Evolutionary conservation across 2,113 vertebrate species (phyloP), one percentile per base, ranked within the genome.

Genomic region (Semicossyphus pulcher): DNA sequence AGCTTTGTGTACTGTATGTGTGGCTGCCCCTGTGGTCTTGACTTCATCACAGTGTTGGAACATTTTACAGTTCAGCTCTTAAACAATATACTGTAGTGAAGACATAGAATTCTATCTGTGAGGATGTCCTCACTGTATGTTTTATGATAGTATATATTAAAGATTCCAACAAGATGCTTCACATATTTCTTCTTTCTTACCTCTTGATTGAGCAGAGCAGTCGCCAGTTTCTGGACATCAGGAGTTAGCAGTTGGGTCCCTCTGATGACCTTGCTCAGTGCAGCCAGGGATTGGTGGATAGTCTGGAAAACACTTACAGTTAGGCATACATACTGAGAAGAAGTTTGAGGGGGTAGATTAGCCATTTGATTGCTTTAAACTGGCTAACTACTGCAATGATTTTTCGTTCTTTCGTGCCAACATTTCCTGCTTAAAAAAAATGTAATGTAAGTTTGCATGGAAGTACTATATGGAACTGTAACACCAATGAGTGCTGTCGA

Each of bases 181-280:
- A 37, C 10, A 11, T 11, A 37, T n/a, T 39, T 26, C 0, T 12
- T 25, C 25, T 58, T 15, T 73, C 86, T 93, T 91, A 99, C 97
- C 95, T 99, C 97, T 80, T 99, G 98, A 80, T 97, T 97, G 80
- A 99, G 92, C 58, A 99, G 93, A 44, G 97, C 96, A 1, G 89
- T 94, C 82, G 96, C 97, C 77, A 98, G 86, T 69, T 93, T 96
- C 63, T 98, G 96, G 48, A 98, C 96, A 63, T 97, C 95, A 34
- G 95, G 92, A 29, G 92, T 98, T 61, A 99, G 75, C 49, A 98
- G 91, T 0, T 96, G 95, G 9, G 95, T 95, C 54, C 98, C 97
- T 89, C 97, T 93, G 90, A 99, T 98, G 74, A 99, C 97, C 88
- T 97, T 99, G 87, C 97, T 99, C 87, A 99, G 93, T 31, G 96